phyloP scores from a whole-genome alignment of 2,797 vertebrate species.

The Darevskia nairensis region DNA sequence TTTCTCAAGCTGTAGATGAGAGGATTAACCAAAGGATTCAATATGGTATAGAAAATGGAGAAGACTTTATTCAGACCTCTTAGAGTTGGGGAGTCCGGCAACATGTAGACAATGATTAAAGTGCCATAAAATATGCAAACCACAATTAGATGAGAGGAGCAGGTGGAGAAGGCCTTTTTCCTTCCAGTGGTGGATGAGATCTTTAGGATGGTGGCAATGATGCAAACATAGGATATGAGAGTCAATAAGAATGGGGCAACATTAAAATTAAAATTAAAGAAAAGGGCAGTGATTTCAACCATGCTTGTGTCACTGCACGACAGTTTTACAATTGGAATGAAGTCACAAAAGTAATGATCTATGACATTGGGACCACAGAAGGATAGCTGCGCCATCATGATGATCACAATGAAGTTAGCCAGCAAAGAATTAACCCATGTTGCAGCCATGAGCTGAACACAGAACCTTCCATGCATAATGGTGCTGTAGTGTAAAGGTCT shows the following conservation, averaged over 20 bases:
- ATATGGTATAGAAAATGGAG: conserved; percentile 25
- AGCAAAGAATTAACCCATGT: neutral
- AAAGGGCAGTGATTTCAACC: neutral
- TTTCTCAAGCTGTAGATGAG: conserved; percentile 36
- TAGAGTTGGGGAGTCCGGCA: conserved; percentile 3
- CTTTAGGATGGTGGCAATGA: conserved; percentile 4
- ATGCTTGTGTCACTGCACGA: neutral
- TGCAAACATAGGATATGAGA: conserved; percentile 20
- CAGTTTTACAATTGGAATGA: neutral
- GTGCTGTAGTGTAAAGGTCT: neutral
- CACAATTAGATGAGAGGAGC: conserved; percentile 19
- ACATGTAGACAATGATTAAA: conserved; percentile 18
- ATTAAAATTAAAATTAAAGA: neutral
- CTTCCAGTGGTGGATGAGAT: conserved; percentile 18
- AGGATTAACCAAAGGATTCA: conserved; percentile 17
- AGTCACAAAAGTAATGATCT: conserved; percentile 4
- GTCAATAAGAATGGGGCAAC: conserved; percentile 27
- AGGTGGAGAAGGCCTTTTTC: conserved; percentile 19
- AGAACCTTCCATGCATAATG: neutral
- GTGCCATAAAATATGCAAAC: conserved; percentile 32
- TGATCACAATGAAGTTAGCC: neutral
- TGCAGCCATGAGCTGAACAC: conserved; percentile 2
- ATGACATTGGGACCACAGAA: conserved; percentile 9
- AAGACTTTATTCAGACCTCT: conserved; percentile 19
- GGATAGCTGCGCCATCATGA: neutral